phyloP scores from a whole-genome alignment of 2,113 vertebrate species.

The Dolichallabes microphthalmus region DNA sequence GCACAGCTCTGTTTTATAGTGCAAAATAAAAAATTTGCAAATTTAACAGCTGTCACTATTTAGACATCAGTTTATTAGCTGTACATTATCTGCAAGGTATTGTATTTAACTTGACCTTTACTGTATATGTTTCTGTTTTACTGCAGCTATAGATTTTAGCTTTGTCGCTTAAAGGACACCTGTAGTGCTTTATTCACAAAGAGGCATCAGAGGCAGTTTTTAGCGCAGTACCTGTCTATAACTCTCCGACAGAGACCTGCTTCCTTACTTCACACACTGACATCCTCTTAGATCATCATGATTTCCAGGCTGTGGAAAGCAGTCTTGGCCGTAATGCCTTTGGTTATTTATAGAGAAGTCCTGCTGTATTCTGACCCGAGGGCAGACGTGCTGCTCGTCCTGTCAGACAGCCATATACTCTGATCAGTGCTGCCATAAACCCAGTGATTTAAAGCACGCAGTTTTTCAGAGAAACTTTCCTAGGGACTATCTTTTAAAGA shows the following conservation, averaged over 20 bases:
- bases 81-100: neutral
- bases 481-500: neutral
- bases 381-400: neutral
- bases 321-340: conserved; percentile 9
- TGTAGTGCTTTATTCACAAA: conserved; percentile 27
- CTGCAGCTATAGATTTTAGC: neutral
- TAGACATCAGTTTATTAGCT: neutral
- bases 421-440: conserved; percentile 12
- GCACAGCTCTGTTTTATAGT: neutral
- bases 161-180: neutral
- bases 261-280: conserved; percentile 33
- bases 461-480: conserved; percentile 2
- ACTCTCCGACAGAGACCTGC: neutral
- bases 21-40: neutral
- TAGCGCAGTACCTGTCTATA: neutral
- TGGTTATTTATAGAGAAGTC: conserved; percentile 42
- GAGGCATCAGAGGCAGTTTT: neutral
- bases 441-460: neutral
- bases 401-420: conserved; percentile 12
- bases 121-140: neutral
- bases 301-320: conserved; percentile 14
- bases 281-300: conserved; percentile 38
- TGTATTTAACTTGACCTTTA: neutral
- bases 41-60: neutral
- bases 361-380: conserved; percentile 31